phyloP scores from a whole-genome alignment of 2,113 vertebrate genomes.

The Tetraodon nigroviridis region DNA sequence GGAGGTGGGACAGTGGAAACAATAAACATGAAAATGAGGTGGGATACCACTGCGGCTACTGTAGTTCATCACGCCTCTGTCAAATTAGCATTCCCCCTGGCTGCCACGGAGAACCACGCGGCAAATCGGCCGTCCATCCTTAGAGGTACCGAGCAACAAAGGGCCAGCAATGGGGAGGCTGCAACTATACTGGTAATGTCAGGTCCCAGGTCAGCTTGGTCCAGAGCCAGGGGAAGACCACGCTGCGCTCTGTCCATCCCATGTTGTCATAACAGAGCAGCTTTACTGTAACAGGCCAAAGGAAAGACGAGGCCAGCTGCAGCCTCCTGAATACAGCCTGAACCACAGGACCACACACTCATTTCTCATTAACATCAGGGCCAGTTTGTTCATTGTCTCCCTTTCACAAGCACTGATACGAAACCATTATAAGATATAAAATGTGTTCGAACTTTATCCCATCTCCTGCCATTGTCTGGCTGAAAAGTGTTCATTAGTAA shows the following conservation, averaged over 20 bases:
- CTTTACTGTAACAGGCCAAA: constrained; percentile 50
- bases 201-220: constrained; percentile 61
- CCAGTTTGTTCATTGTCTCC: neutral
- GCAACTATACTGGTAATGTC: constrained; percentile 57
- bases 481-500: neutral
- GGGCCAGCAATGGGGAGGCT: constrained; percentile 47
- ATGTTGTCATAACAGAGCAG: constrained; percentile 48
- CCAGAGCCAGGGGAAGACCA: constrained; percentile 54
- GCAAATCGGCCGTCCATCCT: constrained; percentile 45
- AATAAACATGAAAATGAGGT: constrained; percentile 57
- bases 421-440: constrained; percentile 7
- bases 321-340: constrained; percentile 32
- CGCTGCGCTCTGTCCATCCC: constrained; percentile 43
- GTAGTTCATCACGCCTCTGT: constrained; percentile 69
- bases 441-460: neutral
- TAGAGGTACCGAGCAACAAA: constrained; percentile 47
- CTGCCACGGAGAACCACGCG: constrained; percentile 29
- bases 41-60: constrained; percentile 41
- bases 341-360: constrained; percentile 47
- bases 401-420: constrained; percentile 16
- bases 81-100: constrained; percentile 57
- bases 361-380: constrained; percentile 41
- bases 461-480: neutral
- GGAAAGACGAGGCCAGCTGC: constrained; percentile 28
- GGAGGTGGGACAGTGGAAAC: constrained; percentile 50